phyloP scores from a whole-genome alignment of 2,888 invertebrate genomes.

The Callyntrura sp. region DNA sequence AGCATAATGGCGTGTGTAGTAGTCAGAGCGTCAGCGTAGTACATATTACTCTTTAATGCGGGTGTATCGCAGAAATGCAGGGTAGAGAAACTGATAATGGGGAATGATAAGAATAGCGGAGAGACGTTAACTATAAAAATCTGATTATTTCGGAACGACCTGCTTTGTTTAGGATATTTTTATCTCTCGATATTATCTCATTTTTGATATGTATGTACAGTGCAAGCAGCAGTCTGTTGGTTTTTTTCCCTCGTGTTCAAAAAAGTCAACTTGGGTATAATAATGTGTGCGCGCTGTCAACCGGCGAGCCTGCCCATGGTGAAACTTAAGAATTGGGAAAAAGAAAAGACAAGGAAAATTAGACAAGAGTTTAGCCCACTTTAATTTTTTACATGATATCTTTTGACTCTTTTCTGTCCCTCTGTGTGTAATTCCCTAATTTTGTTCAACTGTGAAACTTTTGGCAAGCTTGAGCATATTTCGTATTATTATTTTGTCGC shows the following conservation, averaged over 20 bases:
- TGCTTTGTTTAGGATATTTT: background rate
- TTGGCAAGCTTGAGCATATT: slow-evolving; percentile 8
- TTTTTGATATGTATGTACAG: background rate
- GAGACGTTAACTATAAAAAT: background rate
- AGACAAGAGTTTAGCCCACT: slow-evolving; percentile 56
- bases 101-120: background rate
- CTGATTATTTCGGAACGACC: background rate
- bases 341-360: slow-evolving; percentile 62
- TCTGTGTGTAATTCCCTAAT: slow-evolving; percentile 10
- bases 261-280: background rate
- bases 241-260: background rate
- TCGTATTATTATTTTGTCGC: slow-evolving; percentile 6
- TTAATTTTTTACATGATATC: slow-evolving; percentile 24
- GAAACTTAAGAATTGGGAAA: slow-evolving; percentile 33
- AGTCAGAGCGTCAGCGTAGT: background rate
- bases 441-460: slow-evolving; percentile 16
- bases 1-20: background rate
- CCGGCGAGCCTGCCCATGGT: background rate
- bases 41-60: background rate
- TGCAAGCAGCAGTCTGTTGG: background rate
- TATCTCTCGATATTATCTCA: background rate
- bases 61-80: background rate
- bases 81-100: slow-evolving; percentile 7
- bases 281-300: slow-evolving; percentile 2
- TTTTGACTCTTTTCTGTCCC: slow-evolving; percentile 22